Evolutionary conservation across 2,888 invertebrate genomes (phyloP).

Genomic region (Poecilus cupreus): DNA sequence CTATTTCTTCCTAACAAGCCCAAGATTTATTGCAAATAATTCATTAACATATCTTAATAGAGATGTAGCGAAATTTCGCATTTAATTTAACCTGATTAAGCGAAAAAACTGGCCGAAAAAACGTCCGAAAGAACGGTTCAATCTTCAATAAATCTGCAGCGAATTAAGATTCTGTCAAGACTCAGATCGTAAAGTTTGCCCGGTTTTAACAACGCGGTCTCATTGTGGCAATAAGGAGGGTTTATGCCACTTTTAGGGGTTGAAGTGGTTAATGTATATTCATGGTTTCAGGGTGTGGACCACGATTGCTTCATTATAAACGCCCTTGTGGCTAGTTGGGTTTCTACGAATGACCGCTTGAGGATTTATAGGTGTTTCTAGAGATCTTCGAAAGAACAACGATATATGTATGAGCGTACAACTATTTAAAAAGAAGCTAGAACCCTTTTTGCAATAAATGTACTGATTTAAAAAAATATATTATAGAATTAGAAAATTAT

Average conservation of each 20-base stretch:
- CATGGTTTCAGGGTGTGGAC: conserved; percentile 45
- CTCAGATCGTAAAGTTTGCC: conserved; percentile 23
- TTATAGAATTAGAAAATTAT: no score
- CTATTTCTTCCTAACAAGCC: neutral
- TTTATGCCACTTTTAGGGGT: conserved; percentile 46
- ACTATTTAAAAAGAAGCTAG: no score
- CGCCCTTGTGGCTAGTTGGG: conserved; percentile 38
- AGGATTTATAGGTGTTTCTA: conserved; percentile 9
- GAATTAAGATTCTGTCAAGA: conserved; percentile 43
- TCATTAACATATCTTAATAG: conserved; percentile 9
- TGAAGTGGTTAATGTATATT: conserved; percentile 48
- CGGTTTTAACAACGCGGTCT: neutral
- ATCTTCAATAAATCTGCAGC: conserved; percentile 35
- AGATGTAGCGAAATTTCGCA: neutral
- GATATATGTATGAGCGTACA: neutral
- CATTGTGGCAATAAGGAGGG: conserved; percentile 38
- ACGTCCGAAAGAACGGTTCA: neutral
- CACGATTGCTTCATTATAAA: conserved; percentile 50
- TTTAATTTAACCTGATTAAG: no score
- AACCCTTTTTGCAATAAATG: no score
- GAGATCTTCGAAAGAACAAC: neutral
- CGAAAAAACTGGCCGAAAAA: no score
- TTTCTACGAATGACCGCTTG: conserved; percentile 23
- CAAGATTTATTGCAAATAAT: neutral
- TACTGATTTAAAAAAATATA: no score